Percentiles rank a stretch among this genome's conserved stretches.
phyloP scores from a whole-genome alignment of 2,113 vertebrate species.

The Nyctibius bracteatus region DNA sequence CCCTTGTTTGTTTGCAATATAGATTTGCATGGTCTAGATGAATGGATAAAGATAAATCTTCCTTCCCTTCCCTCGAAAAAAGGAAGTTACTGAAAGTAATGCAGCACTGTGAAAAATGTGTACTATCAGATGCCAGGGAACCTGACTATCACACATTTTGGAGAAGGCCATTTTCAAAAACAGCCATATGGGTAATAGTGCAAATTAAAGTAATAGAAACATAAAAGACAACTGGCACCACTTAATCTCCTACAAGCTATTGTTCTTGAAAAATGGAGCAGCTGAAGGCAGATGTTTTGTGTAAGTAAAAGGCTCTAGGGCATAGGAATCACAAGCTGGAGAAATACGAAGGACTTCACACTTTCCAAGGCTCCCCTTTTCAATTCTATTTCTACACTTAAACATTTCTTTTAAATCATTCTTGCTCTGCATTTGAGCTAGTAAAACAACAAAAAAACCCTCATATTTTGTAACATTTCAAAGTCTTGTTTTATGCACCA shows the following conservation, averaged over 20 bases:
- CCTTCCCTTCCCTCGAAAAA: not conserved
- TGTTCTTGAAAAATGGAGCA: not conserved
- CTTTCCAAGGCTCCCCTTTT: not conserved
- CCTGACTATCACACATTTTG: not conserved
- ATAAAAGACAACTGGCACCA: not conserved
- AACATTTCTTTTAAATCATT: not conserved
- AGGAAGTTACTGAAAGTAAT: not conserved
- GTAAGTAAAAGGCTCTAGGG: not conserved
- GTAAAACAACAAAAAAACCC: not conserved
- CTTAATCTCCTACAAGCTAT: not conserved
- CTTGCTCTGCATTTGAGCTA: not conserved
- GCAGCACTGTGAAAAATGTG: not conserved
- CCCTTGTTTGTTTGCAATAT: not conserved
- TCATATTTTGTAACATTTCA: not conserved
- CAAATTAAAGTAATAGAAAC: not conserved
- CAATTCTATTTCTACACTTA: not conserved
- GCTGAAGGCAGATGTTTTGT: slow-evolving; percentile 12
- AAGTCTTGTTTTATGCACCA: not conserved
- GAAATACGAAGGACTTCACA: not conserved
- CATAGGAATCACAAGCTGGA: not conserved
- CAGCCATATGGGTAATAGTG: not conserved
- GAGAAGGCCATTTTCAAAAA: not conserved
- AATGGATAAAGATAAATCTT: not conserved
- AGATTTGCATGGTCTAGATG: not conserved
- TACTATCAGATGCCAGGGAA: not conserved